A percentile compares a stretch with the other conserved stretches of the same genome.
Evolutionary conservation across 2,797 vertebrate species (phyloP).

Genomic region (Eutrigla gurnardus): DNA sequence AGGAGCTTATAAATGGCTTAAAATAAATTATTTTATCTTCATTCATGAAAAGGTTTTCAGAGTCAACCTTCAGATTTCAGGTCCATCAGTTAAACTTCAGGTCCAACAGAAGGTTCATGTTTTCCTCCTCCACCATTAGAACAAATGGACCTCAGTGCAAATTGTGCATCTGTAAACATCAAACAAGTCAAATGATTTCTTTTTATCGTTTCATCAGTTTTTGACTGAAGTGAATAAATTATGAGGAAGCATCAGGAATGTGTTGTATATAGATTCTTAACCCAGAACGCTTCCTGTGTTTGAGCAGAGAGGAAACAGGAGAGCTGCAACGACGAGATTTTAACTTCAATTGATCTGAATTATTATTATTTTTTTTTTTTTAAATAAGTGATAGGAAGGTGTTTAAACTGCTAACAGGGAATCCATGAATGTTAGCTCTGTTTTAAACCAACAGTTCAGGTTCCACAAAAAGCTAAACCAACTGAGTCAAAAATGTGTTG

Average conservation of each 20-base stretch:
- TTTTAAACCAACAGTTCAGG: neutral
- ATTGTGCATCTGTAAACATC: slow-evolving; percentile 70
- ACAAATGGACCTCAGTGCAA: slow-evolving; percentile 61
- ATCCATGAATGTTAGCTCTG: neutral
- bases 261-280: slow-evolving; percentile 20
- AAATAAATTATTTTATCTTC: neutral
- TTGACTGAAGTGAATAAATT: neutral
- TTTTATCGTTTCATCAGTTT: slow-evolving; percentile 16
- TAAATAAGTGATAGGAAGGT: too few relatives aligned
- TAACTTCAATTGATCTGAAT: neutral
- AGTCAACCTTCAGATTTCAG: slow-evolving; percentile 1
- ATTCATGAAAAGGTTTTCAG: slow-evolving; percentile 10
- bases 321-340: slow-evolving; percentile 16
- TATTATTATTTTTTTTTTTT: too few relatives aligned
- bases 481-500: too few relatives aligned
- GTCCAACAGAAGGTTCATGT: slow-evolving; percentile 15
- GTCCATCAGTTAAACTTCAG: slow-evolving; percentile 7
- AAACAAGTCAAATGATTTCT: slow-evolving; percentile 20
- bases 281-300: slow-evolving; percentile 9
- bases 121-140: slow-evolving; percentile 16
- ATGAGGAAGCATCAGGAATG: slow-evolving; percentile 34
- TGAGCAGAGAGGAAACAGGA: neutral
- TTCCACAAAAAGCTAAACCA: neutral
- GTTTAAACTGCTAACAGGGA: too few relatives aligned
- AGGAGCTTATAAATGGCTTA: slow-evolving; percentile 19